These are phyloP conservation scores for Oophaga pumilio DNA, from an alignment of 2,113 vertebrate genomes.

Conservation along the genomic window DNA sequence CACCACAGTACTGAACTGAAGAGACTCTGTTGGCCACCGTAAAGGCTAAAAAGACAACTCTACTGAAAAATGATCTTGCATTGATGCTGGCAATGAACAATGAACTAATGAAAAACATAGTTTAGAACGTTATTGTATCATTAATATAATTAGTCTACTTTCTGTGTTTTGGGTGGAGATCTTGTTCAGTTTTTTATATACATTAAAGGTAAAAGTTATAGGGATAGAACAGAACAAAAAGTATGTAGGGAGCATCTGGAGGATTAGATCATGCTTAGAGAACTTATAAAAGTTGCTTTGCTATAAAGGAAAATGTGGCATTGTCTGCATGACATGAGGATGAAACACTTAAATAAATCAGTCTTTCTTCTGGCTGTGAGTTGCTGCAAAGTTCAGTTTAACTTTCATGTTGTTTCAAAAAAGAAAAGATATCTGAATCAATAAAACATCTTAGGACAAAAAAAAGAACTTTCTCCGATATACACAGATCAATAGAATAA, in stretches of 20 bases:
- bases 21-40: neutral
- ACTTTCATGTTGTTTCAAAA: slow-evolving; percentile 56
- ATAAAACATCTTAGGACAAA: slow-evolving; percentile 58
- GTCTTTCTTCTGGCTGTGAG: slow-evolving; percentile 27
- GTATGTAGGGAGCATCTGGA: neutral
- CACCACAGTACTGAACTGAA: no score
- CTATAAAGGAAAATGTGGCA: slow-evolving; percentile 23
- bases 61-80: neutral
- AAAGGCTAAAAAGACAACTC: neutral
- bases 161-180: neutral
- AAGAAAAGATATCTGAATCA: slow-evolving; percentile 56
- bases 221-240: neutral
- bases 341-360: slow-evolving; percentile 34
- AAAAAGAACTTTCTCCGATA: slow-evolving; percentile 54
- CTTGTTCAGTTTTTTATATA: neutral
- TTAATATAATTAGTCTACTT: neutral
- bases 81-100: neutral
- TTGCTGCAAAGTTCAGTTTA: slow-evolving; percentile 53
- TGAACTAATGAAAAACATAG: neutral
- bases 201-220: neutral
- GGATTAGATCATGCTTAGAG: slow-evolving; percentile 1
- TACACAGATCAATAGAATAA: slow-evolving; percentile 59
- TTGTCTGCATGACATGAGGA: slow-evolving; percentile 28
- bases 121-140: neutral
- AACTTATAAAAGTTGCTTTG: neutral